phyloP scores from a whole-genome alignment of 2,888 invertebrate genomes.

The Drosophila putrida region DNA sequence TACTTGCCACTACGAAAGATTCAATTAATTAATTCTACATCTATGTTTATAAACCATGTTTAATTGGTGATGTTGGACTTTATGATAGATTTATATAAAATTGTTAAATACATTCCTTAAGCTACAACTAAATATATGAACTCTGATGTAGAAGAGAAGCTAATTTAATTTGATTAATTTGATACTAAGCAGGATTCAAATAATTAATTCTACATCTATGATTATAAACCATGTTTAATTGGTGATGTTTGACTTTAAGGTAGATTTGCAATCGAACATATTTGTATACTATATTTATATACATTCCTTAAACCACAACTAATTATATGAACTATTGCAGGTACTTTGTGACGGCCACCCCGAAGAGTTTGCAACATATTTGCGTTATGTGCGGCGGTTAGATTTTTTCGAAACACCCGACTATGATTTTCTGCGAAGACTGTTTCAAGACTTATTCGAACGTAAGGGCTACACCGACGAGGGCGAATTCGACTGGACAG shows the following conservation, averaged over 20 bases:
- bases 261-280: not conserved
- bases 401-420: constrained; percentile 99
- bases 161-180: not conserved
- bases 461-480: constrained; percentile 94
- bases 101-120: not conserved
- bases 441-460: constrained; percentile 97
- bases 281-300: not conserved
- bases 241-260: not conserved
- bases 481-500: constrained; percentile 98
- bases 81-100: not conserved
- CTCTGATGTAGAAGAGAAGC: not conserved
- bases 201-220: not conserved
- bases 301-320: not conserved
- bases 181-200: not conserved
- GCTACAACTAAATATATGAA: constrained; percentile 2
- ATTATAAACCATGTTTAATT: not conserved
- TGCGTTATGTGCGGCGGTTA: constrained; percentile 97
- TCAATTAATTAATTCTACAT: not conserved
- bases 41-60: not conserved
- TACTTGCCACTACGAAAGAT: not conserved
- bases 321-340: constrained; percentile 79
- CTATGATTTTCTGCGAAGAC: constrained; percentile 98
- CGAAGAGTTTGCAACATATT: constrained; percentile 99
- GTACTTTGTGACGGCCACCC: constrained; percentile 93
- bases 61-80: not conserved